Evolutionary conservation across 2,888 invertebrate genomes (phyloP).

Genomic region (Furcula furcula): DNA sequence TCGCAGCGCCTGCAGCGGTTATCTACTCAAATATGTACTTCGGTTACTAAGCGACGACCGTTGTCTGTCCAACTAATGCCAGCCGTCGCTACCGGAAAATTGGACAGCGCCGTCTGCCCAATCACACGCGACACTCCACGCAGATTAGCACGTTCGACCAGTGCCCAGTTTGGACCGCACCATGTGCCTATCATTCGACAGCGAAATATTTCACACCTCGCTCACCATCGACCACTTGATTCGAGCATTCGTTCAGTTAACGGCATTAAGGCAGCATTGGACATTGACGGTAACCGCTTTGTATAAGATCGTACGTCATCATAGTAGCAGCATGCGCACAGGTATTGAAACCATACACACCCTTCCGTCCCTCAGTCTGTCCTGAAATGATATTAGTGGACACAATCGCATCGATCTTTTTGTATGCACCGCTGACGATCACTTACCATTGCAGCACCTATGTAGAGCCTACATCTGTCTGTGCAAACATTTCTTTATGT

Average conservation of each 20-base stretch:
- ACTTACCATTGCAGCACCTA: slow-evolving; percentile 26
- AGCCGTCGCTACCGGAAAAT: slow-evolving; percentile 72
- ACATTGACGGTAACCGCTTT: slow-evolving; percentile 36
- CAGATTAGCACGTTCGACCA: slow-evolving; percentile 76
- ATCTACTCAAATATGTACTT: slow-evolving; percentile 49
- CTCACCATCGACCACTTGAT: slow-evolving; percentile 61
- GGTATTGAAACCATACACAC: slow-evolving; percentile 57
- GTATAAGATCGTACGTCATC: slow-evolving; percentile 31
- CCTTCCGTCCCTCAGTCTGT: slow-evolving; percentile 60
- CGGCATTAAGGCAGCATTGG: slow-evolving; percentile 56
- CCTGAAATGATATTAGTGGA: slow-evolving; percentile 59
- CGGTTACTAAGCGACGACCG: slow-evolving; percentile 55
- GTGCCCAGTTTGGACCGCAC: slow-evolving; percentile 53
- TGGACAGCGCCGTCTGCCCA: slow-evolving; percentile 75
- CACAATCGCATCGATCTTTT: slow-evolving; percentile 44
- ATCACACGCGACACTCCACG: slow-evolving; percentile 79
- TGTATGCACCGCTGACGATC: slow-evolving; percentile 16
- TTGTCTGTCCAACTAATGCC: slow-evolving; percentile 70
- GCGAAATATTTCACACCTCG: slow-evolving; percentile 59
- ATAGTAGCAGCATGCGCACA: slow-evolving; percentile 42
- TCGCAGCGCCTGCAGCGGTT: slow-evolving; percentile 12
- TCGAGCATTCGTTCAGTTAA: slow-evolving; percentile 33
- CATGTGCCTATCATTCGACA: slow-evolving; percentile 36
- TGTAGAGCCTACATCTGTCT: slow-evolving; percentile 20
- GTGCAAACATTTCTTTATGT: slow-evolving; percentile 29